Percentiles rank a stretch among this genome's conserved stretches.
Evolutionary conservation across 2,888 invertebrate species (phyloP).

Genomic region (Euzophera pinguis): DNA sequence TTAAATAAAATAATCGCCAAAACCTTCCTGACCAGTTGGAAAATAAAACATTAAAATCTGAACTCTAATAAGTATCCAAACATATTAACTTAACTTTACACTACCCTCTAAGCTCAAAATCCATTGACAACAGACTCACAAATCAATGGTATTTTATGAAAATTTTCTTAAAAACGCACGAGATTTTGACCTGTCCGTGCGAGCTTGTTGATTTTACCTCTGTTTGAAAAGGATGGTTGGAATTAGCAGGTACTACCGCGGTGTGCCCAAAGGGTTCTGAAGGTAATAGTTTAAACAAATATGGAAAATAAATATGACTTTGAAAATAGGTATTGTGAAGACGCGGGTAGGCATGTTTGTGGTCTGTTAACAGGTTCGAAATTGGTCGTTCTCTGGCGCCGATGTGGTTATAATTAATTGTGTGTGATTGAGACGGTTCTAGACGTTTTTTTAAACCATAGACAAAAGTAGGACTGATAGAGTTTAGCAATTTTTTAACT

Average conservation of each 20-base stretch:
- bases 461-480: too few relatives aligned
- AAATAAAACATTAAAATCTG: slow-evolving; percentile 54
- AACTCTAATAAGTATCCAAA: slow-evolving; percentile 55
- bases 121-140: slow-evolving; percentile 18
- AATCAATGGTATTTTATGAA: slow-evolving; percentile 4
- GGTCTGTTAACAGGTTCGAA: slow-evolving; percentile 30
- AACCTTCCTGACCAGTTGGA: slow-evolving; percentile 12
- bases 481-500: too few relatives aligned
- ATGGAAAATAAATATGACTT: slow-evolving; percentile 8
- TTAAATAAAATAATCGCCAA: slow-evolving; percentile 25
- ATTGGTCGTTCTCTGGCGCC: slow-evolving; percentile 27
- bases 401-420: slow-evolving; percentile 3
- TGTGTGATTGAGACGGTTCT: not conserved
- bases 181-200: slow-evolving; percentile 36
- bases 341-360: slow-evolving; percentile 23
- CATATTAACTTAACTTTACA: slow-evolving; percentile 44
- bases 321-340: slow-evolving; percentile 2
- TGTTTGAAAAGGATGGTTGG: slow-evolving; percentile 64
- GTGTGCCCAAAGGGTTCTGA: slow-evolving; percentile 42
- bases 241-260: slow-evolving; percentile 75
- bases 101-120: slow-evolving; percentile 30
- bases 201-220: slow-evolving; percentile 48
- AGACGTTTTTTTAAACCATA: too few relatives aligned
- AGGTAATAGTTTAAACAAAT: slow-evolving; percentile 34
- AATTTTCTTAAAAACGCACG: slow-evolving; percentile 2